Base-by-base conservation (phyloP, 2,113 vertebrate species). In the Dipodomys merriami region DNA sequence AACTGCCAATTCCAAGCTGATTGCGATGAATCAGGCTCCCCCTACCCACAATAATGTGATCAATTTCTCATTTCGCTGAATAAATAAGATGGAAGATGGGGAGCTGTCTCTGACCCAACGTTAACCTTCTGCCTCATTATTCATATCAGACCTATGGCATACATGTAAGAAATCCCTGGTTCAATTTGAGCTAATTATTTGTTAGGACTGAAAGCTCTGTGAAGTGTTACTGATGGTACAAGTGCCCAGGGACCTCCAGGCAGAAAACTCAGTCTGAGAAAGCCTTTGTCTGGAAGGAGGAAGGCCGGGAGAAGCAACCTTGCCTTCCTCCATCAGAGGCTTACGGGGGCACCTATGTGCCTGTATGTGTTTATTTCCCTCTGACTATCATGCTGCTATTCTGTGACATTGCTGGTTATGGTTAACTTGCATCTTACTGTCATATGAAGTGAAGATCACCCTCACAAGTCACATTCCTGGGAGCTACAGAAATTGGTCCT, bases 41-140 rank as follows among this genome's bases (percentile, higher is more conserved):
- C 98, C 98, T 99, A 98, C 98, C 98, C 97, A 97, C 99, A 99
- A 99, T 99, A 99, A 99, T 99, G 98, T 99, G 99, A 99, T 99
- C 99, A 99, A 99, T 99, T 99, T 99, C 99, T 99, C 99, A 99
- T 99, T 99, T 99, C 98, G 95, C 98, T 99, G 99, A 99, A 99
- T 99, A 99, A 99, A 99, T 99, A 99, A 99, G 98, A 98, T 98
- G 98, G 98, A 98, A 98, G 98, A 99, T 98, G 98, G 98, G 98
- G 98, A 99, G 97, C 98, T 97, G 97, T 97, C 98, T 97, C 97
- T 99, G 99, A 99, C 99, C 99, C 69, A 77, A 98, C 72, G 98
- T 98, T 99, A 99, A 99, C 99, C 99, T 98, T 97, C 98, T 60
- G 92, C 97, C 98, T 99, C 98, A 98, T 99, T 99, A 99, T 99